These are phyloP conservation scores for Myotis findleyi DNA, from an alignment of 2,797 vertebrate genomes.

Conservation along the genomic window DNA sequence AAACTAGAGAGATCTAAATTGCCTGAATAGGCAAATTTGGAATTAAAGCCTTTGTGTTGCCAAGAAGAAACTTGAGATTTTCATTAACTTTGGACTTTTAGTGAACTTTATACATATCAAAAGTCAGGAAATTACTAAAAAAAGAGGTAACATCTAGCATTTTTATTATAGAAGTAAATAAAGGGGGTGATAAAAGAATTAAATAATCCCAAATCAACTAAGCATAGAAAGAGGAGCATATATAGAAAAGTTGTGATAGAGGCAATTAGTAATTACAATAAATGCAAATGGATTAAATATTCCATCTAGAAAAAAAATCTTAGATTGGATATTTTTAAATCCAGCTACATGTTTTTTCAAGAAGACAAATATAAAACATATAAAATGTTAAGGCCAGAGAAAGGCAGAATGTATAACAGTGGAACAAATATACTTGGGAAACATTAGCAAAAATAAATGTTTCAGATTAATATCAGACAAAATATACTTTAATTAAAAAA, in stretches of 20 bases:
- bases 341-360: not conserved
- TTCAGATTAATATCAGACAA: not conserved
- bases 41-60: not conserved
- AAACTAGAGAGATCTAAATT: not conserved
- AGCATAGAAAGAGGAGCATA: not conserved
- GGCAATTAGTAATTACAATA: not conserved
- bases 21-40: not conserved
- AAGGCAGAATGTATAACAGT: not conserved
- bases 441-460: not conserved
- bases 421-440: not conserved
- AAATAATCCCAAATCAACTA: not conserved
- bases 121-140: not conserved
- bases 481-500: not conserved
- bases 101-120: not conserved
- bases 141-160: not conserved
- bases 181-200: not conserved
- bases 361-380: not conserved
- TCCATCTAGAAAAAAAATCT: not conserved
- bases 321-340: not conserved
- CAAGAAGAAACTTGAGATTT: not conserved
- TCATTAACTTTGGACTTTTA: conserved; percentile 19
- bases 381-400: not conserved
- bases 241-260: not conserved
- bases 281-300: not conserved
- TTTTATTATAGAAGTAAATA: not conserved